Evolutionary conservation across 2,797 vertebrate species (phyloP), one percentile per base, ranked within the genome.

Genomic region (Alosa sapidissima): DNA sequence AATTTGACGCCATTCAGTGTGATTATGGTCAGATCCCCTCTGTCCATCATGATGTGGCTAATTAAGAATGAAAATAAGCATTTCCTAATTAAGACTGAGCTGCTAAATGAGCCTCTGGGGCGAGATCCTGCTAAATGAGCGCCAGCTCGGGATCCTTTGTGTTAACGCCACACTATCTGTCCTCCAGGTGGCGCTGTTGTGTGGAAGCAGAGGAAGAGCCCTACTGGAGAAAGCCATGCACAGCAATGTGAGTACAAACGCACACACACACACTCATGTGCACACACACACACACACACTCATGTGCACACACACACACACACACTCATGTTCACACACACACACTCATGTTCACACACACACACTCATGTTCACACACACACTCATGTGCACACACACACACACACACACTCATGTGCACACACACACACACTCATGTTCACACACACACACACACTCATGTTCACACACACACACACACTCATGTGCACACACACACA

Each of bases 221-320:
- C 28, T 72, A 33, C 65, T 72, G 13, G 65, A 65, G 62, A 65
- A 65, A 33, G 62, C 62, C 62, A 65, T 68, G 24, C 62, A 68
- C 62, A 68, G 13, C 62, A 68, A 33, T 14, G 5, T 60, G 19
- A 60, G 58, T 60, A 33, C 24, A 11, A 10, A 68, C 28, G n/a
- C n/a, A n/a, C n/a, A n/a, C n/a, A n/a, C n/a, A 65, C 11, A 14
- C 65, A 36, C 65, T 13, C 65, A 65, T 8, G 10, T 28, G 10
- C 24, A 33, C 24, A 68, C 62, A 28, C 24, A 36, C 24, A 33
- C 65, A 68, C 54, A 55, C 24, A 68, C 24, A 36, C 28, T 36
- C 65, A 68, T 5, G 11, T n/a, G 28, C 9, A 60, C 58, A 60
- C 58, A 54, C 10, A 54, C n/a, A n/a, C n/a, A n/a, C n/a, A 62